Percentiles rank a stretch among this genome's conserved stretches.
These are phyloP conservation scores for Varecia variegata DNA, from an alignment of 2,797 vertebrate genomes.

Conservation along the genomic window DNA sequence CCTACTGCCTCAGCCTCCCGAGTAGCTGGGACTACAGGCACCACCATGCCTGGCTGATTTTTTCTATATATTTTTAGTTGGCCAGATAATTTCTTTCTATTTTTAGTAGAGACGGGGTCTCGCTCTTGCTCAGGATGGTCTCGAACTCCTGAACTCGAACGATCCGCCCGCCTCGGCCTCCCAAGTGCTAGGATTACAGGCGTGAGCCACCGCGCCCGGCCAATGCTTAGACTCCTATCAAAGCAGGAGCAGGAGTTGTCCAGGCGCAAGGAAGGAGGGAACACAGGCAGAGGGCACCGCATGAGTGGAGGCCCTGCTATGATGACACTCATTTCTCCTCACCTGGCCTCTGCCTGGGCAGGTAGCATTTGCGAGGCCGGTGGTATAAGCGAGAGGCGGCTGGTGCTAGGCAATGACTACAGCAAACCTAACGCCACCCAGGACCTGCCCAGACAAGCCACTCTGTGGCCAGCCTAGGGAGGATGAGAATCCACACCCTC, in stretches of 20 bases:
- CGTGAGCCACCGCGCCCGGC: no score
- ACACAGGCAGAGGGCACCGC: neutral
- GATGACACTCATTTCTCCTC: neutral
- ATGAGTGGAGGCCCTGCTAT: neutral
- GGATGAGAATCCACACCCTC: neutral
- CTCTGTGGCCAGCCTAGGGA: neutral
- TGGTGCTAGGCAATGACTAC: neutral
- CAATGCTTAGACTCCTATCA: neutral
- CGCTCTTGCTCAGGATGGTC: no score
- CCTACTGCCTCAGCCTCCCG: no score
- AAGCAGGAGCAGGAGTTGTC: neutral
- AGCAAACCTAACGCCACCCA: neutral
- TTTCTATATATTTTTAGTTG: no score
- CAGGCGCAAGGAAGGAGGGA: neutral
- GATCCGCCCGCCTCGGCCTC: no score
- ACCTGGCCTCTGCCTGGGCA: conserved; percentile 60
- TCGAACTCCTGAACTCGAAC: no score
- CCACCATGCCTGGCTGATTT: no score
- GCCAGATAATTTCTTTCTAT: no score
- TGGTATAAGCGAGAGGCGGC: neutral
- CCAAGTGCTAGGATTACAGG: no score
- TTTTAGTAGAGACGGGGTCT: no score
- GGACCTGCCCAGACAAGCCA: conserved; percentile 59
- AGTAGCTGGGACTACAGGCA: no score
- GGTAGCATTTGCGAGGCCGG: neutral